Conservation (phyloP, 2,797 vertebrate species). For the Oceanodroma leucorhoa region DNA sequence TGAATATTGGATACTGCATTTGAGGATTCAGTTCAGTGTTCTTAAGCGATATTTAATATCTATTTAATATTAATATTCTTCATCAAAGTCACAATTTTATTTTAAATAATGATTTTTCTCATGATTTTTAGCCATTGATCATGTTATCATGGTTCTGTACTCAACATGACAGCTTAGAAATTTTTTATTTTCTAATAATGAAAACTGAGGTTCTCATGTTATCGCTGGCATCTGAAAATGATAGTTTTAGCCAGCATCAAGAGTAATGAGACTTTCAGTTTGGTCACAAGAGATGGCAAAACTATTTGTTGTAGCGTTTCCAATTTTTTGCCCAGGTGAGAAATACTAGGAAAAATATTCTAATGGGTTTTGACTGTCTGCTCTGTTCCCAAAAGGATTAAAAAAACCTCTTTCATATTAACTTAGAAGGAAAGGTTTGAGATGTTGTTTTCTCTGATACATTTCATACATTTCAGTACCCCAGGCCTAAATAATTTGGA, state of each 20-base stretch:
- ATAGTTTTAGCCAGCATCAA: slow-evolving; percentile 9
- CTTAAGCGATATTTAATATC: not conserved
- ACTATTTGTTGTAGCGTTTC: slow-evolving; percentile 20
- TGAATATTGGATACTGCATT: not conserved
- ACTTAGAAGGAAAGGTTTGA: not conserved
- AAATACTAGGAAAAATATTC: slow-evolving; percentile 27
- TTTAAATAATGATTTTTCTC: not conserved
- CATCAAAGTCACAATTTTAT: slow-evolving; percentile 16
- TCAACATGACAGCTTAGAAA: not conserved
- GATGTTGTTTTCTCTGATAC: slow-evolving; percentile 1
- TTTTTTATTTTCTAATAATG: slow-evolving; percentile 36
- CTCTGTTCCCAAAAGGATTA: slow-evolving; percentile 10
- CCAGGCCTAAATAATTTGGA: slow-evolving; percentile 16
- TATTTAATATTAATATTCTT: slow-evolving; percentile 17
- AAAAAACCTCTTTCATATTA: not conserved
- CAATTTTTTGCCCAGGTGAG: slow-evolving; percentile 28
- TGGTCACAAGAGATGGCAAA: slow-evolving; percentile 15
- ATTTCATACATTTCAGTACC: not conserved
- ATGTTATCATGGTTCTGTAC: not conserved
- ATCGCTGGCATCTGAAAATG: not conserved
- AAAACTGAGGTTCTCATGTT: not conserved
- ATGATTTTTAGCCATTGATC: not conserved
- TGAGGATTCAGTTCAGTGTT: not conserved
- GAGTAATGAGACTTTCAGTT: slow-evolving; percentile 36
- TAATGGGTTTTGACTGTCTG: slow-evolving; percentile 24